These are phyloP conservation scores for Neoascia interrupta DNA, from an alignment of 2,888 invertebrate species.

Conservation along the genomic window DNA sequence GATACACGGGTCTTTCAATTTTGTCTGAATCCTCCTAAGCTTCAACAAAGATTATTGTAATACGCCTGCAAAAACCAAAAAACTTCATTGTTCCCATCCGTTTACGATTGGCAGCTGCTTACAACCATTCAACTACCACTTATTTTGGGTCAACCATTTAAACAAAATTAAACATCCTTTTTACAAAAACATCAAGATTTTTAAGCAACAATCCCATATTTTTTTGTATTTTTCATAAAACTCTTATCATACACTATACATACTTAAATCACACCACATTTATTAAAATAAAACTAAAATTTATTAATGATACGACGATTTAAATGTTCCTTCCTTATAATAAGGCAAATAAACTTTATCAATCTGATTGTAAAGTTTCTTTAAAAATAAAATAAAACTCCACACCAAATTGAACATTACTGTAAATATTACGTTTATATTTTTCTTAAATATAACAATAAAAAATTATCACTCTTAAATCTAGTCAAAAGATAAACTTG, in stretches of 20 bases:
- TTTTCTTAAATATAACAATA: conserved; percentile 16
- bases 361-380: conserved; percentile 65
- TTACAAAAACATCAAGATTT: conserved; percentile 15
- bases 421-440: conserved; percentile 58
- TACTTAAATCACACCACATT: conserved; percentile 25
- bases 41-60: too few relatives aligned
- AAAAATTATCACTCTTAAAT: conserved; percentile 23
- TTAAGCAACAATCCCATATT: conserved; percentile 28
- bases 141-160: too few relatives aligned
- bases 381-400: conserved; percentile 24
- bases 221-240: conserved; percentile 8
- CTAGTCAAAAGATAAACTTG: conserved; percentile 9
- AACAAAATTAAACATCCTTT: conserved; percentile 1
- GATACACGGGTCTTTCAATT: too few relatives aligned
- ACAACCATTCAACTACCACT: too few relatives aligned
- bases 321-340: conserved; percentile 70
- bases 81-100: too few relatives aligned
- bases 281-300: conserved; percentile 29
- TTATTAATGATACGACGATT: conserved; percentile 61
- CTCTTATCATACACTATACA: too few relatives aligned
- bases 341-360: conserved; percentile 67
- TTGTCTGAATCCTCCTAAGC: too few relatives aligned
- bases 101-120: too few relatives aligned
- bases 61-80: too few relatives aligned
- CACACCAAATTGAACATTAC: conserved; percentile 22